Percentiles rank a stretch among this genome's conserved stretches.
phyloP scores from a whole-genome alignment of 1,140 invertebrate species.

The Drosophila watanabei region DNA sequence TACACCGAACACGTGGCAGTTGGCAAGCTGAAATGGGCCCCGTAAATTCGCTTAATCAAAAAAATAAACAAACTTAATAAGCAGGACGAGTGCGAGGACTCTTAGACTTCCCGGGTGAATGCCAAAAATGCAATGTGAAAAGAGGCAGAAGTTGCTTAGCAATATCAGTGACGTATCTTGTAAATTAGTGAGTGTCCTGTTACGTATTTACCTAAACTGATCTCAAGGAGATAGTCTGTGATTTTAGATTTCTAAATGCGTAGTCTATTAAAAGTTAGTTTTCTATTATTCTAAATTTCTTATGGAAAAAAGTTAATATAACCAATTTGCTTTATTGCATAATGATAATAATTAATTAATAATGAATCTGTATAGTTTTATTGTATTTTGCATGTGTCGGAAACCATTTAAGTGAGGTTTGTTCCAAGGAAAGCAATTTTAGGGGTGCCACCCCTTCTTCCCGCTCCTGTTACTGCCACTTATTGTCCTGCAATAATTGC shows the following conservation, averaged over 20 bases:
- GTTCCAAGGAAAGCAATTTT: not conserved
- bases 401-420: not conserved
- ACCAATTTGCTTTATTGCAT: not conserved
- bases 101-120: conserved; percentile 1
- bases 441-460: conserved; percentile 1
- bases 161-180: not conserved
- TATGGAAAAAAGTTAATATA: not conserved
- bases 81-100: conserved; percentile 11
- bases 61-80: conserved; percentile 76
- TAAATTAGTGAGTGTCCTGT: not conserved
- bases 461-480: not conserved
- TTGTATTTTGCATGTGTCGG: not conserved
- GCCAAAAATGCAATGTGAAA: conserved; percentile 39
- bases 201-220: not conserved
- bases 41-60: conserved; percentile 75
- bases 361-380: not conserved
- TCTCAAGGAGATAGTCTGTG: not conserved
- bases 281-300: not conserved
- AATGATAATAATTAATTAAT: not conserved
- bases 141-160: not conserved
- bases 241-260: not conserved
- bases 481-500: conserved; percentile 23
- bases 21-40: conserved; percentile 27
- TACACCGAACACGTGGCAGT: conserved; percentile 16
- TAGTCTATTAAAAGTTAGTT: not conserved